These are phyloP conservation scores for Cataglyphis livida DNA, from an alignment of 2,888 invertebrate species.

Conservation along the genomic window DNA sequence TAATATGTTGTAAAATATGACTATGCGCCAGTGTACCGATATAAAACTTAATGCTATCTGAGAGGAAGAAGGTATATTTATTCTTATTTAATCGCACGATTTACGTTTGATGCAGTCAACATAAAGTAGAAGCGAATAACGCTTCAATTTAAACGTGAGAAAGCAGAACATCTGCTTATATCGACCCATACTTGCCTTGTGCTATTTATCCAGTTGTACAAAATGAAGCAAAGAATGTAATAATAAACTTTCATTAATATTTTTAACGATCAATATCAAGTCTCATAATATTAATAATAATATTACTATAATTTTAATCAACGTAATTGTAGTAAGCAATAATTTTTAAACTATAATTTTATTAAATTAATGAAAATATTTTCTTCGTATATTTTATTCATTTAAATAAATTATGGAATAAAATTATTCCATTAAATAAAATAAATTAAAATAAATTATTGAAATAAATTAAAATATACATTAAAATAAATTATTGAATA, in stretches of 20 bases:
- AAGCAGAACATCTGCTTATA: constrained; percentile 68
- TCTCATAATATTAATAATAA: constrained; percentile 40
- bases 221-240: constrained; percentile 82
- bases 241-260: constrained; percentile 75
- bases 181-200: constrained; percentile 84
- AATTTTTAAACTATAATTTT: constrained; percentile 1
- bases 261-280: constrained; percentile 50
- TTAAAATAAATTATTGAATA: background rate
- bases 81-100: constrained; percentile 54
- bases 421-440: too few species aligned
- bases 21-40: constrained; percentile 53
- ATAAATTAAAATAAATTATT: background rate
- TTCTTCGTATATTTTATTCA: background rate
- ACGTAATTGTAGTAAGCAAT: too few species aligned
- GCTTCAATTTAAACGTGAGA: constrained; percentile 59
- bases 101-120: constrained; percentile 71
- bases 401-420: constrained; percentile 4
- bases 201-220: constrained; percentile 85
- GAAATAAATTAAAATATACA: too few species aligned
- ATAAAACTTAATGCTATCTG: constrained; percentile 55
- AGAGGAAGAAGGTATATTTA: constrained; percentile 67
- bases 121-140: constrained; percentile 66
- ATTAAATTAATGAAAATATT: background rate
- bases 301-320: too few species aligned
- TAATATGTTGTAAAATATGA: constrained; percentile 1